Evolutionary conservation across 2,797 vertebrate species (phyloP).

Genomic region (Natrix natrix): DNA sequence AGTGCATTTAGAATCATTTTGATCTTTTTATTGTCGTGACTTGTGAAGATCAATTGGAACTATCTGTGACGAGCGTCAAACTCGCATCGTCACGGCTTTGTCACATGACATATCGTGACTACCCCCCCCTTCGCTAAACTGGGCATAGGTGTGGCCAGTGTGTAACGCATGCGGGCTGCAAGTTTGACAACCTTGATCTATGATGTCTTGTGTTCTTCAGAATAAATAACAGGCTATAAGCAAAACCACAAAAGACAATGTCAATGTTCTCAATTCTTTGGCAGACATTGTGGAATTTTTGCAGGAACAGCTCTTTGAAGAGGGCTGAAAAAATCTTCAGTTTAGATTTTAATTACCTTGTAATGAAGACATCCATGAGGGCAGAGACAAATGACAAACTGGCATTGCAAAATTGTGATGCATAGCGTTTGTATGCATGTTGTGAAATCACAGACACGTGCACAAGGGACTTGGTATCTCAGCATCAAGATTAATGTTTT

Average conservation of each 20-base stretch:
- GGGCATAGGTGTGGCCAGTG: too few species aligned
- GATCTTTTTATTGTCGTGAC: not conserved
- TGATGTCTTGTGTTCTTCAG: not conserved
- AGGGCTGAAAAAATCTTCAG: not conserved
- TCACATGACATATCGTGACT: too few species aligned
- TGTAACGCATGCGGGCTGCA: too few species aligned
- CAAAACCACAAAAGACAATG: not conserved
- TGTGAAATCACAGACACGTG: not conserved
- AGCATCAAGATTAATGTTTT: not conserved
- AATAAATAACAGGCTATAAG: not conserved
- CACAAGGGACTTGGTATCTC: not conserved
- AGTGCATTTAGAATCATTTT: not conserved
- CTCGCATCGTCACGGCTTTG: too few species aligned
- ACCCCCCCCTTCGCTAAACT: too few species aligned
- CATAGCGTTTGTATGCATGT: not conserved
- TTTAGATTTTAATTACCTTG: not conserved
- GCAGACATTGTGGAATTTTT: not conserved
- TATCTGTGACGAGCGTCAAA: too few species aligned
- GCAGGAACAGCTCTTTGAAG: not conserved
- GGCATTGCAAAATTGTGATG: not conserved
- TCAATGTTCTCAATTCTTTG: not conserved
- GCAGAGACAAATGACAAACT: not conserved
- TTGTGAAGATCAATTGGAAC: not conserved
- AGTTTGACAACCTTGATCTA: too few species aligned
- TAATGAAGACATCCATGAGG: not conserved